Base-by-base conservation (phyloP, 2,113 vertebrate species). In the Mustela nigripes region DNA sequence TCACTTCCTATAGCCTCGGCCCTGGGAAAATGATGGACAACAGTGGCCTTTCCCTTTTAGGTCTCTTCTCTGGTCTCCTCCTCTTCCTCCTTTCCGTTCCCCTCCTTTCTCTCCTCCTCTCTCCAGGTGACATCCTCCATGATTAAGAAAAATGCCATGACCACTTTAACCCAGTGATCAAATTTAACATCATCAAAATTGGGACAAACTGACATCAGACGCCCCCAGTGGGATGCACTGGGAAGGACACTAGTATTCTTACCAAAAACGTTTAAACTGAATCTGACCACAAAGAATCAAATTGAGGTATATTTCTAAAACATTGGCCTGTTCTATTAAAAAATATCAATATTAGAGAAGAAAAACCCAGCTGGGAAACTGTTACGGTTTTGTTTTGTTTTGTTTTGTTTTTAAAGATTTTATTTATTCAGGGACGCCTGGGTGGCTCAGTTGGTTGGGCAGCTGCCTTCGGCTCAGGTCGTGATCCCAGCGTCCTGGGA, bases 171-270 rank as follows among this genome's bases (percentile, higher is more conserved):
- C 83, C 74, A 82, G 31, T 22, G 36, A 96, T 73, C 74, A 53
- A 81, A 92, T 50, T 93, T 58, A 94, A 85, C 22, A 31, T 63
- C 19, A 36, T 58, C 48, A 31, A 89, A 90, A 94, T n/a, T n/a
- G 60, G 82, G 67, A 67, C 88, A 78, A 48, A 87, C 15, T 21
- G 60, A 48, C 28, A n/a, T 53, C 50, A 53, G 11, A 28, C 33
- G 19, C 15, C 48, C 56, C 39, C 31, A 42, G 1, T 67, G 21
- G 10, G 31, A 79, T 74, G 31, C 6, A 4, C 48, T 56, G 14
- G 36, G 42, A 92, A 92, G 71, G 83, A 79, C n/a, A 83, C 39
- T 67, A 19, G 26, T 73, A 76, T 50, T 78, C 26, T 12, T 82
- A 56, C 62, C 45, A 85, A 89, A 92, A 86, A 63, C 10, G 31